Percentiles rank a stretch among this genome's conserved stretches.
These are phyloP conservation scores for Megaceryle alcyon DNA, from an alignment of 2,797 vertebrate species.

Conservation along the genomic window DNA sequence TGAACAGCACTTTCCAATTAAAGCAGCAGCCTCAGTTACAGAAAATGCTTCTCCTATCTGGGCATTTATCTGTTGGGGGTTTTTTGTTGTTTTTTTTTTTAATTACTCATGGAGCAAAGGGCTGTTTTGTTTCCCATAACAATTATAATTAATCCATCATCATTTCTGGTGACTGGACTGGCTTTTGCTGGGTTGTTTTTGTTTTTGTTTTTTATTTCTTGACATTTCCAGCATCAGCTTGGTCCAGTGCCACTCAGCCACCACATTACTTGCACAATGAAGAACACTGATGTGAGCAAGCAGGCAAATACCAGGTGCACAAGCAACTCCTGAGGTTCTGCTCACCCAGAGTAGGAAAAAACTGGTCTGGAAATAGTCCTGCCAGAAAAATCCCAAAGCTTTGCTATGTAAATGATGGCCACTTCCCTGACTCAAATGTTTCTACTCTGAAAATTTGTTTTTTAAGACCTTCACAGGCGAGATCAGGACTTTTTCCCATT, in stretches of 20 bases:
- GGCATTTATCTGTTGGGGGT: not conserved
- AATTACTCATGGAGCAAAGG: not conserved
- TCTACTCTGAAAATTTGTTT: not conserved
- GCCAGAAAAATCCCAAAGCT: not conserved
- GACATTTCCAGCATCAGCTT: not conserved
- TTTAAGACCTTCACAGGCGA: not conserved
- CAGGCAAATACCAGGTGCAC: not conserved
- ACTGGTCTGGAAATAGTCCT: not conserved
- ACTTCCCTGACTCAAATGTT: not conserved
- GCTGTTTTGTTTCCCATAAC: not conserved
- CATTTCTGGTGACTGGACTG: not conserved
- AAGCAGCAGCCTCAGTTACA: not conserved
- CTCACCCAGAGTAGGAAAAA: not conserved
- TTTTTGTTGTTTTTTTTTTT: not conserved
- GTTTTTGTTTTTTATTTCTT: not conserved
- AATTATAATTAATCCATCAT: not conserved
- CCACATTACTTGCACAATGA: not conserved
- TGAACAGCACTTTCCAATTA: conserved; percentile 37
- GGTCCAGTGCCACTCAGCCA: not conserved
- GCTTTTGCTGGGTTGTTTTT: not conserved
- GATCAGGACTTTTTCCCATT: not conserved
- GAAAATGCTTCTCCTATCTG: conserved; percentile 14
- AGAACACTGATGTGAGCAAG: not conserved
- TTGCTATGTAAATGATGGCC: not conserved
- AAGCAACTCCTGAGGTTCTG: not conserved